Conservation (phyloP, 2,797 vertebrate genomes). For the Acrossocheilus fasciatus region DNA sequence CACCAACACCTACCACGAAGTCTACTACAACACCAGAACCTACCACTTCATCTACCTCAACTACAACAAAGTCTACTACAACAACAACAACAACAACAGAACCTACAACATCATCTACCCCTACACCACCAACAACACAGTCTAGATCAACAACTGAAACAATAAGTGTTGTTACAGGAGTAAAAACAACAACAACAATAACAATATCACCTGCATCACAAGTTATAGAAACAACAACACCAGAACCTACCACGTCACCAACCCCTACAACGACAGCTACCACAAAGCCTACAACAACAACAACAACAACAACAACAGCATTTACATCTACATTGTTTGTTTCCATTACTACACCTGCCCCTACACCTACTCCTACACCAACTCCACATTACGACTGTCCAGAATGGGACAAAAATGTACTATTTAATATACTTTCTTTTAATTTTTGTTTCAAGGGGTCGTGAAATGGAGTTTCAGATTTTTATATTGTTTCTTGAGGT, state of each 20-base stretch:
- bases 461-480: too few species aligned
- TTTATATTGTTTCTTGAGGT: too few species aligned
- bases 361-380: constrained; percentile 17
- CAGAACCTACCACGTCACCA: background rate
- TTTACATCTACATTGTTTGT: too few species aligned
- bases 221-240: background rate
- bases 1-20: too few species aligned
- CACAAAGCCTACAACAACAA: background rate
- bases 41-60: too few species aligned
- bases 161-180: too few species aligned
- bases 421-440: background rate
- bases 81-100: background rate
- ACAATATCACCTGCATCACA: rapidly evolving
- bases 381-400: constrained; percentile 62
- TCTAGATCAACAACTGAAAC: background rate
- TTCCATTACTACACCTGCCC: background rate
- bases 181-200: too few species aligned
- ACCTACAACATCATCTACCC: background rate
- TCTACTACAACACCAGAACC: too few species aligned
- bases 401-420: constrained; percentile 72
- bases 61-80: too few species aligned
- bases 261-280: too few species aligned
- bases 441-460: too few species aligned
- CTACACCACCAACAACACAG: background rate
- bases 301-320: background rate